Evolutionary conservation across 2,888 invertebrate genomes (phyloP).

Genomic region (Conistra vaccinii): DNA sequence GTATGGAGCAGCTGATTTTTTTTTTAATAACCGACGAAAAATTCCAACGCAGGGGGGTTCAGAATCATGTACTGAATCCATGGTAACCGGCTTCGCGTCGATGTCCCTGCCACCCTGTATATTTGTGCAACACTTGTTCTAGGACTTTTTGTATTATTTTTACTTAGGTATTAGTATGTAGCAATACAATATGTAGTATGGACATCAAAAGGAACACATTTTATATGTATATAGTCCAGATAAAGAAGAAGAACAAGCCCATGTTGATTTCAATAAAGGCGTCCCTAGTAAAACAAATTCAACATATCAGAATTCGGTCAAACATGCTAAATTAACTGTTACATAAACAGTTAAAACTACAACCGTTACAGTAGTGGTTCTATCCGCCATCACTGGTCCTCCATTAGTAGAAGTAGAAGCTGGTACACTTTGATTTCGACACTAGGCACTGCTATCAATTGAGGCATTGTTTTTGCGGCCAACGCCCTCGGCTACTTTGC

Average conservation of each 20-base stretch:
- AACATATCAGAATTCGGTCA: neutral
- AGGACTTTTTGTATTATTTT: no score
- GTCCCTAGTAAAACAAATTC: neutral
- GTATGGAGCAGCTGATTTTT: no score
- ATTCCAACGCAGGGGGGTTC: no score
- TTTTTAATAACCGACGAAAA: no score
- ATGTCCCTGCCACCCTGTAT: no score
- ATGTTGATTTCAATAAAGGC: neutral
- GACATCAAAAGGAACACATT: no score
- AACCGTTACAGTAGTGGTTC: conserved; percentile 59
- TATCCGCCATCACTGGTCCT: conserved; percentile 62
- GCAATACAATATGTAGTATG: no score
- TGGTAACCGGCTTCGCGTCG: no score
- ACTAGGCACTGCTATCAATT: conserved; percentile 84
- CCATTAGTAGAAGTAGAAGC: conserved; percentile 78
- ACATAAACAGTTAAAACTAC: conserved; percentile 3
- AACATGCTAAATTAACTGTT: neutral
- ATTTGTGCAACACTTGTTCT: no score
- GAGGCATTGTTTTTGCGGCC: conserved; percentile 87
- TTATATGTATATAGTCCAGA: no score
- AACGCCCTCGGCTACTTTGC: conserved; percentile 80
- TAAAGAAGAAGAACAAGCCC: neutral
- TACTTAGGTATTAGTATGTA: no score
- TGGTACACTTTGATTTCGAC: conserved; percentile 82
- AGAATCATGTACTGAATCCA: no score